A percentile compares a stretch with the other conserved stretches of the same genome.
Evolutionary conservation across 1,140 invertebrate species (phyloP).

Genomic region (Lepidurus couesii): DNA sequence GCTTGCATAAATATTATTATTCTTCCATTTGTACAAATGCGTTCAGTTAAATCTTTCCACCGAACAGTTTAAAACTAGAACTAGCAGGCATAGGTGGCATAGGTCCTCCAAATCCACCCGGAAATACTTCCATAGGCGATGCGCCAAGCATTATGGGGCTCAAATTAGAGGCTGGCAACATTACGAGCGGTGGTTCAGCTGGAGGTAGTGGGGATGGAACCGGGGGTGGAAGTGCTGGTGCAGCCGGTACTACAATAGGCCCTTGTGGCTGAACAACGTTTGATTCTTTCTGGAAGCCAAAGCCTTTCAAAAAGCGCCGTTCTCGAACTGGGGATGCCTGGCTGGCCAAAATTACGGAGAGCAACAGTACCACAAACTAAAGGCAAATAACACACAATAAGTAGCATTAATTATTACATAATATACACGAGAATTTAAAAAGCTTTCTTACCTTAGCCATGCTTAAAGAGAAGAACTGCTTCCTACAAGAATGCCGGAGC

Average conservation of each 20-base stretch:
- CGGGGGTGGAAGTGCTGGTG: background rate
- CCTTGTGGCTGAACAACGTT: background rate
- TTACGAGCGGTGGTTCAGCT: background rate
- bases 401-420: background rate
- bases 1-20: background rate
- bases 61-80: background rate
- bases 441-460: background rate
- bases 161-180: background rate
- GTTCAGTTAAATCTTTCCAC: background rate
- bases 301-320: background rate
- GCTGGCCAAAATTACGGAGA: background rate
- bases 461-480: background rate
- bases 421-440: background rate
- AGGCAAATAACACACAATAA: background rate
- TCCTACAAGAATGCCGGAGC: background rate
- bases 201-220: slow-evolving; percentile 35
- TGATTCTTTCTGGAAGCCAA: slow-evolving; percentile 18
- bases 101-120: background rate
- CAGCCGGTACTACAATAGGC: background rate
- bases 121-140: background rate
- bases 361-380: background rate
- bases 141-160: background rate
- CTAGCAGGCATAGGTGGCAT: background rate
- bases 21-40: background rate
- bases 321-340: background rate